Percentiles rank a stretch among this genome's conserved stretches.
Conservation (phyloP, 92 coral and sea anemone genomes). For the Umimayanthus kanabou region DNA sequence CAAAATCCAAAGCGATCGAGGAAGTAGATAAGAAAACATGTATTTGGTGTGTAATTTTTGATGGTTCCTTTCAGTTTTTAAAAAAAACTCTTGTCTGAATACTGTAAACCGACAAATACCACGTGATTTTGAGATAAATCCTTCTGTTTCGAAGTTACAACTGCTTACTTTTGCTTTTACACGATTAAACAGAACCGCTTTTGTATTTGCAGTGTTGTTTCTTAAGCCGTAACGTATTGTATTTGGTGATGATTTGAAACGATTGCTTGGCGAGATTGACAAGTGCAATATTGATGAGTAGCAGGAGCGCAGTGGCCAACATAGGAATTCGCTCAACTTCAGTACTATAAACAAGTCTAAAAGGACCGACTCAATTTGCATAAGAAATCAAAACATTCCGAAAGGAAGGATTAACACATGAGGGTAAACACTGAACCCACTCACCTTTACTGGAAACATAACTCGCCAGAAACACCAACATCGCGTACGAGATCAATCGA, state of each 20-base stretch:
- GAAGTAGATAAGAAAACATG: conserved; percentile 4
- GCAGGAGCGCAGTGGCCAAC: neutral
- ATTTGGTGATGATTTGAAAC: neutral
- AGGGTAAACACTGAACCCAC: conserved; percentile 30
- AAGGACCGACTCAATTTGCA: conserved; percentile 39
- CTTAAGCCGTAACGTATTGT: neutral
- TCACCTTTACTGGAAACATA: conserved; percentile 23
- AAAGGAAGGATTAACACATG: conserved; percentile 32
- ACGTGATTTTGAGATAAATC: neutral
- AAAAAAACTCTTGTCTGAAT: neutral
- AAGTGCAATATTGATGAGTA: conserved; percentile 3
- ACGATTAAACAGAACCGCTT: neutral
- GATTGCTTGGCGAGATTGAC: conserved; percentile 22
- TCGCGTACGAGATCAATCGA: neutral
- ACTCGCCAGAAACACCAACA: conserved; percentile 6
- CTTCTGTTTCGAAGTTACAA: neutral
- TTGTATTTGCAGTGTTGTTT: neutral
- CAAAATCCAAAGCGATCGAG: conserved; percentile 14
- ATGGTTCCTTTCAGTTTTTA: neutral
- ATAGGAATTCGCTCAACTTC: conserved; percentile 30
- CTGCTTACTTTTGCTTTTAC: neutral
- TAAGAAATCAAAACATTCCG: conserved; percentile 41
- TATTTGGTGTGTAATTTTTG: neutral
- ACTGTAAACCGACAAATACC: neutral
- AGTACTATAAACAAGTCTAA: conserved; percentile 35